phyloP scores from a whole-genome alignment of 2,888 invertebrate genomes.

The Acronicta aceris region DNA sequence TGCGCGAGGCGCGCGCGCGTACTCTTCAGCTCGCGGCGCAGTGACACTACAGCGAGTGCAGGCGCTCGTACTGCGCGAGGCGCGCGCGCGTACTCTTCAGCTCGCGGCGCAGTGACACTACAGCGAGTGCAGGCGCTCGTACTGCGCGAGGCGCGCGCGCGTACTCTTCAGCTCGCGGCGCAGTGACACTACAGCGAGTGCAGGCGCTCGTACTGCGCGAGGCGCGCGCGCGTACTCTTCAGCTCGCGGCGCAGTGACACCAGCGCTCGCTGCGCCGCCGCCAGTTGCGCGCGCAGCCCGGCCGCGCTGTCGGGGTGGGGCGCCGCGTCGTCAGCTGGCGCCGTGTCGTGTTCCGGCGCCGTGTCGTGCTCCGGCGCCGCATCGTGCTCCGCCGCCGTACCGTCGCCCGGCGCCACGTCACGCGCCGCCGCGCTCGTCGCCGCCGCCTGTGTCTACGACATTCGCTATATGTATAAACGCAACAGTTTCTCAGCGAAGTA shows the following conservation, averaged over 20 bases:
- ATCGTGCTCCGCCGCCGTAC: background rate
- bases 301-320: slow-evolving; percentile 32
- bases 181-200: background rate
- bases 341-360: slow-evolving; percentile 35
- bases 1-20: slow-evolving; percentile 2
- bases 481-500: no score
- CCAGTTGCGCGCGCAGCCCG: slow-evolving; percentile 56
- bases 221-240: slow-evolving; percentile 78
- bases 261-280: slow-evolving; percentile 83
- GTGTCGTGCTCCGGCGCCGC: slow-evolving; percentile 87
- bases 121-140: slow-evolving; percentile 7
- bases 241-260: slow-evolving; percentile 23
- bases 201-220: slow-evolving; percentile 93
- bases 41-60: slow-evolving; percentile 3
- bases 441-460: slow-evolving; percentile 3
- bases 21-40: background rate
- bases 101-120: slow-evolving; percentile 4
- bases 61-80: slow-evolving; percentile 7
- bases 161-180: slow-evolving; percentile 1
- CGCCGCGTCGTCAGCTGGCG: slow-evolving; percentile 9
- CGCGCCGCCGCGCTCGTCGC: slow-evolving; percentile 1
- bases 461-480: background rate
- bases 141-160: slow-evolving; percentile 1
- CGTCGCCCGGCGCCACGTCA: background rate
- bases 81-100: slow-evolving; percentile 1